A percentile compares a stretch with the other conserved stretches of the same genome.
phyloP scores from a whole-genome alignment of 2,888 invertebrate species.

The Lydus trimaculatus region DNA sequence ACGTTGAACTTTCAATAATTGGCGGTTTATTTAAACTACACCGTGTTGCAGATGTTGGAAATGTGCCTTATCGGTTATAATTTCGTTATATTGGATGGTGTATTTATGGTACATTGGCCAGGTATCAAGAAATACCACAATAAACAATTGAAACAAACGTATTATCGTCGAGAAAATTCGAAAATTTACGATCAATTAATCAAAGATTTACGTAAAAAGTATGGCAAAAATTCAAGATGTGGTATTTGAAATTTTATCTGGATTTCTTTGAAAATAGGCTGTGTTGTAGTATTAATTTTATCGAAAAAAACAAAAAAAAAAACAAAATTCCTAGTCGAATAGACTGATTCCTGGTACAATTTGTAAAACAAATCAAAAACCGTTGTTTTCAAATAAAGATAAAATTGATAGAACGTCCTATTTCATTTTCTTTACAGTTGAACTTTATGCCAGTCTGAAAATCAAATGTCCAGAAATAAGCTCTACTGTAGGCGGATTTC shows the following conservation, averaged over 20 bases:
- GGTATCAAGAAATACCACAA: slow-evolving; percentile 64
- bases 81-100: slow-evolving; percentile 75
- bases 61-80: slow-evolving; percentile 77
- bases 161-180: slow-evolving; percentile 58
- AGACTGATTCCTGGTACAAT: neutral
- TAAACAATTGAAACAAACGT: slow-evolving; percentile 51
- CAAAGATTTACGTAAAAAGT: slow-evolving; percentile 60
- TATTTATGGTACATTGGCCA: slow-evolving; percentile 74
- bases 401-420: neutral
- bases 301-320: too few species aligned
- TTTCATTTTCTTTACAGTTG: neutral
- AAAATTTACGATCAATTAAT: slow-evolving; percentile 64
- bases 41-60: slow-evolving; percentile 69
- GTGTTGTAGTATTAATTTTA: neutral
- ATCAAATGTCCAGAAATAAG: neutral
- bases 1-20: neutral
- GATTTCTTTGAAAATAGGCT: neutral
- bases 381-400: neutral
- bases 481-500: neutral
- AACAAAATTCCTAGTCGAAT: neutral
- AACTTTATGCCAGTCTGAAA: neutral
- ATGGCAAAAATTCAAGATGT: slow-evolving; percentile 60
- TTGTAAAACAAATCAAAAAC: neutral
- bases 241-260: slow-evolving; percentile 1
- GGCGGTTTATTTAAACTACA: neutral